phyloP scores from a whole-genome alignment of 2,113 vertebrate genomes.

The Pandion haliaetus region DNA sequence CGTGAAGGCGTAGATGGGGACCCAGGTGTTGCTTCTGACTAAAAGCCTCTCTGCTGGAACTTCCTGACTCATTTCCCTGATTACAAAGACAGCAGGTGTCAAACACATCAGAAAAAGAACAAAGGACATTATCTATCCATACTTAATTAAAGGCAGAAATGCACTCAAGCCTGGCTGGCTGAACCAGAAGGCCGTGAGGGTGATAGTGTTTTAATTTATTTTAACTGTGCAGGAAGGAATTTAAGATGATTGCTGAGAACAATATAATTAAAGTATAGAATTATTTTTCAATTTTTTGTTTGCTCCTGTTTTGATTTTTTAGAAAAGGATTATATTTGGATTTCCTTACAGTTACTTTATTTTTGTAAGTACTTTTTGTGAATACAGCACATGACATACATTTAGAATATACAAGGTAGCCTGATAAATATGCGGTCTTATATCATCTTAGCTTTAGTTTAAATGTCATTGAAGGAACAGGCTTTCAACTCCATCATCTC shows the following conservation, averaged over 20 bases:
- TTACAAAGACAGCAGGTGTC: constrained; percentile 62
- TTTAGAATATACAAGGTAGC: neutral
- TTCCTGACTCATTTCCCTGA: constrained; percentile 61
- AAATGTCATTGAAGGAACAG: neutral
- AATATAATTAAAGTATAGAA: neutral
- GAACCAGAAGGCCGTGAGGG: neutral
- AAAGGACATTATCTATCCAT: constrained; percentile 62
- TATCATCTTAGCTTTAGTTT: neutral
- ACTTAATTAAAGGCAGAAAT: constrained; percentile 51
- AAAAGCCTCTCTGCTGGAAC: constrained; percentile 63
- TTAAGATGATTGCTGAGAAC: neutral
- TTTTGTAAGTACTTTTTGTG: neutral
- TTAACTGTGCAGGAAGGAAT: neutral
- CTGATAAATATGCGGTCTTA: neutral
- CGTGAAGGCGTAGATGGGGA: neutral
- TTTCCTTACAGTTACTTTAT: neutral
- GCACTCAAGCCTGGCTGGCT: constrained; percentile 23
- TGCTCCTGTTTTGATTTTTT: neutral
- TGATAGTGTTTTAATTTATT: constrained; percentile 37
- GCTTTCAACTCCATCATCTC: constrained; percentile 22
- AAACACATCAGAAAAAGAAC: constrained; percentile 56
- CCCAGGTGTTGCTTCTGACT: constrained; percentile 65
- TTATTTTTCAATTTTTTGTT: neutral
- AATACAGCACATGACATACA: neutral
- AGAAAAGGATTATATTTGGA: neutral